Conservation (phyloP, 2,113 vertebrate genomes). For the Bubo blakistoni region DNA sequence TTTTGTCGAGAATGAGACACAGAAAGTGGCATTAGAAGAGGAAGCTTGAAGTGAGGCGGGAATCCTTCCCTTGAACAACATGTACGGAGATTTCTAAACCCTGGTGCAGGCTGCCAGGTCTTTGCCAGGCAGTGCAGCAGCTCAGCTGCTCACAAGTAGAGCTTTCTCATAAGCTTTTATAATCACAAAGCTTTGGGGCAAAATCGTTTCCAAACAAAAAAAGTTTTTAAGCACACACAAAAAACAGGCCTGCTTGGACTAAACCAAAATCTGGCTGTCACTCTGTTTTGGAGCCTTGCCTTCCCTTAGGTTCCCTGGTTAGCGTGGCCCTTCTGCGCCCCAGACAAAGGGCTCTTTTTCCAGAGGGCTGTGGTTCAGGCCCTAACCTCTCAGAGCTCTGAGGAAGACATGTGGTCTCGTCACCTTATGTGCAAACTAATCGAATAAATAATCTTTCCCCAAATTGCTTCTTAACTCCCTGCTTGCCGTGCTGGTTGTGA, state of each 20-base stretch:
- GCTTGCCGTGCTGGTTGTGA: neutral
- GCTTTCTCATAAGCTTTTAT: conserved; percentile 54
- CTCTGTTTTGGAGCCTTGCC: conserved; percentile 29
- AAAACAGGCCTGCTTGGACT: conserved; percentile 12
- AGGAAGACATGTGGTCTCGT: neutral
- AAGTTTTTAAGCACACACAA: conserved; percentile 37
- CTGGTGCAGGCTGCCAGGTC: conserved; percentile 38
- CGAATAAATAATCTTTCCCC: neutral
- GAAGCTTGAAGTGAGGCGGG: conserved; percentile 20
- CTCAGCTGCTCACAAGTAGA: conserved; percentile 59
- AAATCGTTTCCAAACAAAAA: conserved; percentile 53
- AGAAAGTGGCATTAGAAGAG: conserved; percentile 16
- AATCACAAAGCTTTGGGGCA: conserved; percentile 49
- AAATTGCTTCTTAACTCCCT: neutral
- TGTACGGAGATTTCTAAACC: conserved; percentile 31
- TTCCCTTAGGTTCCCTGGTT: neutral
- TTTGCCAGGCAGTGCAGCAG: conserved; percentile 55
- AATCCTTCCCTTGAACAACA: conserved; percentile 28
- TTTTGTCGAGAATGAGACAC: conserved; percentile 16
- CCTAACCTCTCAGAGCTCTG: neutral
- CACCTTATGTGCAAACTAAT: neutral
- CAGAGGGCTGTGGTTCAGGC: neutral
- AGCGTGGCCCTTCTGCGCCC: neutral
- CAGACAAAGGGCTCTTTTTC: conserved; percentile 51
- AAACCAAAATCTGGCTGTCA: neutral